Base-by-base conservation (phyloP, 2,113 vertebrate species). In the Acanthisitta chloris region DNA sequence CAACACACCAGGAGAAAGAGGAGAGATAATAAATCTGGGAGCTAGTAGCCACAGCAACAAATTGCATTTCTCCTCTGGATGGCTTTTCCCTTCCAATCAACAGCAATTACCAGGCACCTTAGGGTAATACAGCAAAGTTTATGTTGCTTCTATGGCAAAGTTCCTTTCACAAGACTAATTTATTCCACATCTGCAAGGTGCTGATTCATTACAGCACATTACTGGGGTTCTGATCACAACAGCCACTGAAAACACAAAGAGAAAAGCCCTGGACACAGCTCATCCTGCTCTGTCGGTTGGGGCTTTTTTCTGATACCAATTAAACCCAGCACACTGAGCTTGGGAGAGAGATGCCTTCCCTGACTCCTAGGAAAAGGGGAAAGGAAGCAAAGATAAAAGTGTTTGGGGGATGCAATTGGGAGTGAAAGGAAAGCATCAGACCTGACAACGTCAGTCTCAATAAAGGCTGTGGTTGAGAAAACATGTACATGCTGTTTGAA, bases 11-110 rank as follows among this genome's bases (percentile, higher is more conserved):
- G 48, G 81, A 94, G 57, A 90, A 92, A 93, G 74, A 91, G 26
- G 46, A 86, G 71, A 91, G 80, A 93, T 38, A 83, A 97, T 96
- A 97, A 97, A 97, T 92, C 95, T 79, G 81, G 81, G 67, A 96
- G 85, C 74, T 77, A 95, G 95, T 97, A 96, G 97, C 95, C 96
- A 95, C 92, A 97, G 95, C 91, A 97, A 97, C 95, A 97, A 95
- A 97, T 96, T 95, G 95, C 89, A 58, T 96, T 95, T 95, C 90
- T 96, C 38, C 91, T 91, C 88, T 86, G 86, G 76, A 90, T 91
- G 43, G 86, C 64, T 95, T 92, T 16, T 8, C n/a, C 64, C 28
- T 73, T 66, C 62, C 67, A 90, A 78, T 95, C 90, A 96, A 58
- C 81, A 92, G 94, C 93, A 96, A 97, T 96, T 97, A 96, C 84